Percentiles rank a stretch among this genome's conserved stretches.
These are phyloP conservation scores for Chunga burmeisteri DNA, from an alignment of 2,113 vertebrate genomes.

Conservation along the genomic window DNA sequence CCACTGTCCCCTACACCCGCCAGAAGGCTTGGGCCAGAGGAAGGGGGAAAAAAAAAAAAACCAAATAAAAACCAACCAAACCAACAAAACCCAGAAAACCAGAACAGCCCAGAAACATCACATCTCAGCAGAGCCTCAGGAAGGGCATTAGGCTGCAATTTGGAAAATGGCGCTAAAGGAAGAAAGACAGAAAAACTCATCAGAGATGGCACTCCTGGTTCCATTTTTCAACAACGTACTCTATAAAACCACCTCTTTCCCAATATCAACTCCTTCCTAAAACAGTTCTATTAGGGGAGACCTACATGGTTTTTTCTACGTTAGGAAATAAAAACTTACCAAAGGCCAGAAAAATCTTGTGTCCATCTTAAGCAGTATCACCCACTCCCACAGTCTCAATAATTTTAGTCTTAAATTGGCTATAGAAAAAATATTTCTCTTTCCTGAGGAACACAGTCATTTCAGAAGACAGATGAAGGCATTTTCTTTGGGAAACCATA, in stretches of 20 bases:
- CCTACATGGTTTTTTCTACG: rapidly evolving
- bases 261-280: neutral
- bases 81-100: neutral
- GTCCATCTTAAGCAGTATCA: neutral
- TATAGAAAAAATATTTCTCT: neutral
- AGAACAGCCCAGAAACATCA: neutral
- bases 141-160: neutral
- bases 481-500: neutral
- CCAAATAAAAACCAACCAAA: too few species aligned
- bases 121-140: neutral
- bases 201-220: neutral
- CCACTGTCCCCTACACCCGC: rapidly evolving
- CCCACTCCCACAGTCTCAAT: neutral
- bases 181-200: neutral
- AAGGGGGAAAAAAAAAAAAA: too few species aligned
- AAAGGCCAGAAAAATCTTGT: neutral
- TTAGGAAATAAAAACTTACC: neutral
- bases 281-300: neutral
- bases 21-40: neutral
- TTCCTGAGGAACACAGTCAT: neutral
- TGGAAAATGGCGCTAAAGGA: neutral
- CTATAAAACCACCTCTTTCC: neutral
- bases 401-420: neutral
- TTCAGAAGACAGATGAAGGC: neutral
- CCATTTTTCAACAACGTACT: neutral